phyloP scores from a whole-genome alignment of 2,888 invertebrate genomes.

The Teinopalpus imperialis region DNA sequence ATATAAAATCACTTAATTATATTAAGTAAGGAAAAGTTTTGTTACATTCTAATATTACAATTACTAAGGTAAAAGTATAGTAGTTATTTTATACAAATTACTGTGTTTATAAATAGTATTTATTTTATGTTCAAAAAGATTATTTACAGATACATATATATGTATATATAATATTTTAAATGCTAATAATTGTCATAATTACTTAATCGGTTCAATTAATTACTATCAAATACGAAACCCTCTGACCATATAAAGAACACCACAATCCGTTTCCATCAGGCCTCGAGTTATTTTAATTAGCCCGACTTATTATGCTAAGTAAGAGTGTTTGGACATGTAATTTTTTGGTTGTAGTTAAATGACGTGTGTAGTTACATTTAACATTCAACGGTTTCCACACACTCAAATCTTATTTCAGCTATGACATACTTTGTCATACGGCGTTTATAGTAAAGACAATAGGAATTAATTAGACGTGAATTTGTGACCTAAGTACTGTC shows the following conservation, averaged over 20 bases:
- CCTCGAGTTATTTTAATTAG: constrained; percentile 52
- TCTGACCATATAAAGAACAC: constrained; percentile 31
- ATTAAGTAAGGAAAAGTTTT: too few species aligned
- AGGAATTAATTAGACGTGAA: not conserved
- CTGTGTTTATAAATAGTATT: too few species aligned
- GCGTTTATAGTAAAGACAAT: not conserved
- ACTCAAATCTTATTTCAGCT: constrained; percentile 7
- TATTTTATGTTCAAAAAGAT: too few species aligned
- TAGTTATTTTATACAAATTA: too few species aligned
- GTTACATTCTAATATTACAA: too few species aligned
- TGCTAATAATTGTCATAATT: too few species aligned
- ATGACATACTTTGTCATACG: constrained; percentile 2
- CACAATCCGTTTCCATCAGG: constrained; percentile 39
- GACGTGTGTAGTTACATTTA: constrained; percentile 51
- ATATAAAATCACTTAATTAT: too few species aligned
- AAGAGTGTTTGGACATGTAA: constrained; percentile 56
- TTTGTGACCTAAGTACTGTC: not conserved
- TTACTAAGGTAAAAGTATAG: too few species aligned
- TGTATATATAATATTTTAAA: too few species aligned
- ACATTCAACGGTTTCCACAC: constrained; percentile 23
- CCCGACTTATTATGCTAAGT: constrained; percentile 58
- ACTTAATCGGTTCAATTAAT: not conserved
- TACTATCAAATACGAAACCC: constrained; percentile 38
- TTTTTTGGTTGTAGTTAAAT: constrained; percentile 61
- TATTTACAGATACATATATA: too few species aligned